Percentiles rank a stretch among this genome's conserved stretches.
phyloP scores from a whole-genome alignment of 2,113 vertebrate genomes.

The Stegostoma tigrinum region DNA sequence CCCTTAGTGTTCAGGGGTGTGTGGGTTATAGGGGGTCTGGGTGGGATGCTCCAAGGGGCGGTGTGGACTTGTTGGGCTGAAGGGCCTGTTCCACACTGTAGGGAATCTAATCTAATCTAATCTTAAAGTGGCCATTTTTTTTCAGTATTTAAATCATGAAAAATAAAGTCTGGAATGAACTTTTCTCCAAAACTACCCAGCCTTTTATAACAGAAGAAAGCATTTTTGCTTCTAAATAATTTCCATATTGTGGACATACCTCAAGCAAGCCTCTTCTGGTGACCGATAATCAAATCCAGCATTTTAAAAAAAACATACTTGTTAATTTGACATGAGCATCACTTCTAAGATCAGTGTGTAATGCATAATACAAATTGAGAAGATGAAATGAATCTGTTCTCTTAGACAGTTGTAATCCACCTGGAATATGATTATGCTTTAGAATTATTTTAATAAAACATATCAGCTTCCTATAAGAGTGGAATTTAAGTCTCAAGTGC shows the following conservation, averaged over 20 bases:
- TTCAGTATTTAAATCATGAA: neutral
- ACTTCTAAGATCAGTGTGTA: neutral
- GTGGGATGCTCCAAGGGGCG: no score
- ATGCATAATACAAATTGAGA: neutral
- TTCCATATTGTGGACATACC: neutral
- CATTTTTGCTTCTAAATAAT: neutral
- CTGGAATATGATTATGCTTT: neutral
- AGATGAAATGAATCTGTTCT: neutral
- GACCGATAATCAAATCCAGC: neutral
- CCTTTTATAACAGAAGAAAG: neutral
- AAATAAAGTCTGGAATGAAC: neutral
- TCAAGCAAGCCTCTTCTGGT: neutral
- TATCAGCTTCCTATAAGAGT: no score
- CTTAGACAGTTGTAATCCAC: neutral
- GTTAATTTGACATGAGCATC: neutral
- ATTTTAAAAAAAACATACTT: neutral
- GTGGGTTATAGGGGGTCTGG: no score
- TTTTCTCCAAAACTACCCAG: neutral
- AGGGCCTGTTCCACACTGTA: no score
- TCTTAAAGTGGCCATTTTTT: no score
- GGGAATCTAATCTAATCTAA: no score
- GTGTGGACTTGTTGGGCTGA: no score
- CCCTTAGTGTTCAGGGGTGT: no score
- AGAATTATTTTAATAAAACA: neutral
- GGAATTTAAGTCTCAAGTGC: neutral